Percentiles rank a stretch among this genome's conserved stretches.
phyloP scores from a whole-genome alignment of 1,140 invertebrate species.

The Linepithema humile region DNA sequence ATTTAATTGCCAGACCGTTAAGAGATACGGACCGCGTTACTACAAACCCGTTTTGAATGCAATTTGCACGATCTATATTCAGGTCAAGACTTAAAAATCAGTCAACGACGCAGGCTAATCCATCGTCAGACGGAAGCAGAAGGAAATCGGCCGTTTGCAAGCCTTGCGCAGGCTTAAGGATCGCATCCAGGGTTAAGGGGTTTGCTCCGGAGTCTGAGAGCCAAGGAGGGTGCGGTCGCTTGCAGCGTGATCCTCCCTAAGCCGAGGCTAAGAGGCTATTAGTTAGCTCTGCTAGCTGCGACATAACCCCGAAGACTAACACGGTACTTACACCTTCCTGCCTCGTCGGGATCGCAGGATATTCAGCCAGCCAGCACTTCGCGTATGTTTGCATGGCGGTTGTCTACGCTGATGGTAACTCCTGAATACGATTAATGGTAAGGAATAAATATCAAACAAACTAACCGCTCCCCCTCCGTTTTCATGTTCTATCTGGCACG shows the following conservation, averaged over 20 bases:
- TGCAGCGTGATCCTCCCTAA: constrained; percentile 77
- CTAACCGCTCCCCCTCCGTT: constrained; percentile 38
- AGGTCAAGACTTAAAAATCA: constrained; percentile 44
- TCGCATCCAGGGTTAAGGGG: constrained; percentile 63
- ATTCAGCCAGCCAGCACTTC: constrained; percentile 64
- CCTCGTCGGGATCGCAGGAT: constrained; percentile 67
- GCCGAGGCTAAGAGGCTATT: constrained; percentile 81
- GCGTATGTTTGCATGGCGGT: constrained; percentile 64
- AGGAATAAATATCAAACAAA: constrained; percentile 71
- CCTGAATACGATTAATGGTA: constrained; percentile 61
- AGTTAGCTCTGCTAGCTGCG: constrained; percentile 77
- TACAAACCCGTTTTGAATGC: neutral
- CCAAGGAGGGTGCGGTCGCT: constrained; percentile 70
- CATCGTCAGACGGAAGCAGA: constrained; percentile 16
- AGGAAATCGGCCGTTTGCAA: constrained; percentile 68
- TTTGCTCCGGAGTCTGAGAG: constrained; percentile 60
- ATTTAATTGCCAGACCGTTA: neutral
- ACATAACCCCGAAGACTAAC: constrained; percentile 78
- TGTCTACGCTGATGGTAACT: constrained; percentile 53
- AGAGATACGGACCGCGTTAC: neutral
- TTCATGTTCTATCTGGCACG: neutral
- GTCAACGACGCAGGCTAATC: constrained; percentile 53
- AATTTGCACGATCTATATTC: constrained; percentile 6
- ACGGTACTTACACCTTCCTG: constrained; percentile 75
- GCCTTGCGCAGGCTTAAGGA: constrained; percentile 62